phyloP scores from a whole-genome alignment of 2,888 invertebrate species.

The Microplitis manilae region DNA sequence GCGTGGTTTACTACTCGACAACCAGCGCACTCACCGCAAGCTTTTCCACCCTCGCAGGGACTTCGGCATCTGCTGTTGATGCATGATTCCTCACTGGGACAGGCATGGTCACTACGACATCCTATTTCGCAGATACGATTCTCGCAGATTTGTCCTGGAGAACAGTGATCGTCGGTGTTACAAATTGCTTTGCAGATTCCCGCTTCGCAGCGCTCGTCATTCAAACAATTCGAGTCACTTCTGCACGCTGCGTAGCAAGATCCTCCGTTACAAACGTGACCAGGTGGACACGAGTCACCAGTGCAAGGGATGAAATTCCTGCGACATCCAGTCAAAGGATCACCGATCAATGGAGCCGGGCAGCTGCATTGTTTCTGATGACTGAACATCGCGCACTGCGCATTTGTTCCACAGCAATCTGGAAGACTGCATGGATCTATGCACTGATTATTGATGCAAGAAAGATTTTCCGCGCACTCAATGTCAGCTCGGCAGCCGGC shows the following conservation, averaged over 20 bases:
- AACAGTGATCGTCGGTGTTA: slow-evolving; percentile 88
- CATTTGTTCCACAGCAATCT: slow-evolving; percentile 88
- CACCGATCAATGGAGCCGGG: slow-evolving; percentile 81
- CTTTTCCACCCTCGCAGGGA: slow-evolving; percentile 82
- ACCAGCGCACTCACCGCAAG: slow-evolving; percentile 88
- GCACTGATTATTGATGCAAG: slow-evolving; percentile 88
- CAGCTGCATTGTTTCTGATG: slow-evolving; percentile 85
- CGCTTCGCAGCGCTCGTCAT: slow-evolving; percentile 88
- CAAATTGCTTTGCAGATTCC: slow-evolving; percentile 89
- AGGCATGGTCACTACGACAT: slow-evolving; percentile 87
- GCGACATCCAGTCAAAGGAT: slow-evolving; percentile 83
- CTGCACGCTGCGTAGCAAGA: slow-evolving; percentile 85
- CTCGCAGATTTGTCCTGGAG: slow-evolving; percentile 87
- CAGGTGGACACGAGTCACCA: slow-evolving; percentile 78
- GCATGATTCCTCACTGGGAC: slow-evolving; percentile 84
- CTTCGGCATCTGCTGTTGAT: slow-evolving; percentile 86
- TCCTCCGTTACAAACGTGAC: slow-evolving; percentile 84
- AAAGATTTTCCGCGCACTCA: slow-evolving; percentile 81
- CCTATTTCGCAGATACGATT: slow-evolving; percentile 89
- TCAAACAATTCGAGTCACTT: slow-evolving; percentile 86
- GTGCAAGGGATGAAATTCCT: slow-evolving; percentile 79
- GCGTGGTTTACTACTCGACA: slow-evolving; percentile 89
- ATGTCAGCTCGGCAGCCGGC: slow-evolving; percentile 87
- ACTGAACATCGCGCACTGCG: slow-evolving; percentile 80
- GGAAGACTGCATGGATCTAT: slow-evolving; percentile 83